phyloP scores from a whole-genome alignment of 1,140 invertebrate species.

The Drosophila yakuba region DNA sequence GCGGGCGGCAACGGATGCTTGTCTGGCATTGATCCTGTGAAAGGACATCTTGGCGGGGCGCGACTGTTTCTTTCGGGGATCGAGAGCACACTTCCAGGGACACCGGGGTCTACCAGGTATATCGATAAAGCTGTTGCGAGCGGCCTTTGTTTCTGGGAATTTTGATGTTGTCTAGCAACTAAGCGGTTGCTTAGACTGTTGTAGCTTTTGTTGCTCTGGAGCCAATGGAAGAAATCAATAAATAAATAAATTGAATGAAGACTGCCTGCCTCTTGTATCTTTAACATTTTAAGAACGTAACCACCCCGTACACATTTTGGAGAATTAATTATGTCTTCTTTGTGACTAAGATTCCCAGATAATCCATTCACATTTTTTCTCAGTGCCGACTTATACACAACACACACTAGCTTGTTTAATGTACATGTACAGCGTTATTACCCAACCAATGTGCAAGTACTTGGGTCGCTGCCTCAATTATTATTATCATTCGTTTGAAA shows the following conservation, averaged over 20 bases:
- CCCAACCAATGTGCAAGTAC: conserved; percentile 45
- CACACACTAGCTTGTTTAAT: conserved; percentile 2
- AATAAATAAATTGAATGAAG: background rate
- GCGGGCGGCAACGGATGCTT: conserved; percentile 12
- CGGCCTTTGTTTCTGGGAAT: conserved; percentile 8
- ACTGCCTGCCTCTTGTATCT: no score
- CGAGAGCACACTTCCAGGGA: background rate
- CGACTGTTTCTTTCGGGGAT: background rate
- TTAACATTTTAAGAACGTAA: no score
- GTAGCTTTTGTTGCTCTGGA: background rate
- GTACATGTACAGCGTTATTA: conserved; percentile 47
- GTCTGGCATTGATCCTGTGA: background rate
- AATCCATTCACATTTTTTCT: conserved; percentile 1
- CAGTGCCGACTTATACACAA: conserved; percentile 30
- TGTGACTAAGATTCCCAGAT: background rate
- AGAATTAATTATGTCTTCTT: background rate
- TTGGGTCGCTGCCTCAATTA: conserved; percentile 65
- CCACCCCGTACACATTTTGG: no score
- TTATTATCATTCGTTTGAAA: conserved; percentile 79
- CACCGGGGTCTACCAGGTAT: background rate
- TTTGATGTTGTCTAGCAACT: conserved; percentile 59
- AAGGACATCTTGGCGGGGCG: conserved; percentile 3
- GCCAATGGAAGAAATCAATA: conserved; percentile 18
- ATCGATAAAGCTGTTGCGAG: conserved; percentile 42
- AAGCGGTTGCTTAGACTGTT: conserved; percentile 51